Evolutionary conservation across 2,113 vertebrate genomes (phyloP), one percentile per base, ranked within the genome.

Genomic region (Equus quagga): DNA sequence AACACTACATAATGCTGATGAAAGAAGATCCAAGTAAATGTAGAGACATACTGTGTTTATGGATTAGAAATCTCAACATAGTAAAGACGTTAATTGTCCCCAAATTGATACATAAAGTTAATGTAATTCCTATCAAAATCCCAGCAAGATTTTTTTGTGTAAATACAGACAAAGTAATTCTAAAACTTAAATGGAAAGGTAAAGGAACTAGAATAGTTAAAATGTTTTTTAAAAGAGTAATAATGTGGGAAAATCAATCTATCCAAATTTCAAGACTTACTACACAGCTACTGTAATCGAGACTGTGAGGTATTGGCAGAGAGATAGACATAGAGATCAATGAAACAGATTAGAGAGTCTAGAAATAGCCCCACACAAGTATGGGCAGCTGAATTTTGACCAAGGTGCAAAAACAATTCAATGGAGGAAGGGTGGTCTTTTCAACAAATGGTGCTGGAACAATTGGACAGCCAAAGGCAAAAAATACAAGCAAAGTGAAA

Each of bases 181-280:
- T 93, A 78, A 95, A 95, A 72, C 89, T 11, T 81, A 92, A 33
- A 94, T n/a, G 49, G 21, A 87, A 93, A 89, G 10, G 18, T 62
- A 90, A 92, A 73, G 11, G 14, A 91, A 80, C 26, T 69, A 81
- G 46, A 84, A 80, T 51, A 80, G 67, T 51, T 87, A 65, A 87
- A 73, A 31, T 0, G 1, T 46, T 81, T 91, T 49, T 49, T 4
- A 62, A 64, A 41, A 78, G 36, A 86, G 64, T 6, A 79, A 64
- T 6, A 36, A 73, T 75, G 31, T 58, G 18, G 49, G 15, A 36
- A 88, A 65, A 92, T 79, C 14, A 56, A 36, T 65, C 46, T 49
- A 17, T 75, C 58, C 67, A 58, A 75, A 80, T 75, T 64, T 73
- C n/a, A 81, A 87, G 51, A 14, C 23, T 56, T 33, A n/a, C 54